Percentiles rank a stretch among this genome's conserved stretches.
phyloP scores from a whole-genome alignment of 2,113 vertebrate genomes.

The Chamaetylas fuelleborni region DNA sequence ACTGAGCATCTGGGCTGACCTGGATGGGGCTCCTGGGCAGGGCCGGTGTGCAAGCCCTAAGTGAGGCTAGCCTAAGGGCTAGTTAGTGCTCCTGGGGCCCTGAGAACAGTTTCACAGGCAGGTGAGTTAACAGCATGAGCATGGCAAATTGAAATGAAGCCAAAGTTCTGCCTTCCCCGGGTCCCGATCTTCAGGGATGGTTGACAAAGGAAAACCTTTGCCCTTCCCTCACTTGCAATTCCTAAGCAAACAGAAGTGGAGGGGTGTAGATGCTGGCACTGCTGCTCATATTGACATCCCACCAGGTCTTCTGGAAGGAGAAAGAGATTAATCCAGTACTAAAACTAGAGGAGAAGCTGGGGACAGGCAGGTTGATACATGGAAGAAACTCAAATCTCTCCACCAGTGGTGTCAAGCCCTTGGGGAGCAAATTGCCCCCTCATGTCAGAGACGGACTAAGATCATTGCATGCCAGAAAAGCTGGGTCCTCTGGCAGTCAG shows the following conservation, averaged over 20 bases:
- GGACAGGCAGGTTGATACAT: neutral
- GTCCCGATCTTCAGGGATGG: neutral
- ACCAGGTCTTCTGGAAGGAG: neutral
- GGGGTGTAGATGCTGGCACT: neutral
- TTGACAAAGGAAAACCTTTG: neutral
- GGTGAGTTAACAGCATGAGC: neutral
- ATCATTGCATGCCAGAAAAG: neutral
- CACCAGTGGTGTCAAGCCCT: neutral
- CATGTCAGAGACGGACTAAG: rapidly evolving
- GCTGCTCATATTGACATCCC: neutral
- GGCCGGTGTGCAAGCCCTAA: neutral
- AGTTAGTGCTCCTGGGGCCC: neutral
- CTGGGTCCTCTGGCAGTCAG: neutral
- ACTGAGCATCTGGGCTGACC: neutral
- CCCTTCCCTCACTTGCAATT: neutral
- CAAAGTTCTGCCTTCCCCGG: neutral
- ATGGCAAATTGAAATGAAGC: neutral
- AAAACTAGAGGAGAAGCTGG: neutral
- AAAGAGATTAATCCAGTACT: neutral
- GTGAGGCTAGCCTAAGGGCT: neutral
- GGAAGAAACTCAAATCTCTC: neutral
- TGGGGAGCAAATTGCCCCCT: neutral
- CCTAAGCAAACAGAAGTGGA: neutral
- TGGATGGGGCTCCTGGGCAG: neutral
- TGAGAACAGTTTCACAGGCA: neutral